Base-by-base conservation (phyloP, 2,888 invertebrate species). In the Laspeyria flexula region DNA sequence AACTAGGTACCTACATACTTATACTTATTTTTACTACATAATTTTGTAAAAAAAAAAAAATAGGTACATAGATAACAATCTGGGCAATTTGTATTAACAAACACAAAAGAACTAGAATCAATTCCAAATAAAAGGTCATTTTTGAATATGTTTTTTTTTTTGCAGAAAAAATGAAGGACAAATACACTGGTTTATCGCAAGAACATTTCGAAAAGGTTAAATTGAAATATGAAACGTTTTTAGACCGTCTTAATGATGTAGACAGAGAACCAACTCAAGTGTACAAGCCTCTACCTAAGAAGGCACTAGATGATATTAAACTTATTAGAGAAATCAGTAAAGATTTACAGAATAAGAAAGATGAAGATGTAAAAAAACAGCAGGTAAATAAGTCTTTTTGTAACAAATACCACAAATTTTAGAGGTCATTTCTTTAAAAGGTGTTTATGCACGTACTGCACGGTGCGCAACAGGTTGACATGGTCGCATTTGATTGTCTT, bases 301-400 rank as follows among this genome's bases (percentile, higher is more conserved):
- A 67, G 11, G 57, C 62, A 1, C 0, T 81, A 0, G 65, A 75
- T 0, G 86, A 86, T 33, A 31, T 91, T 11, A 7, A 58, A 0
- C 65, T 90, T 5, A 86, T 86, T 6, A 76, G 90, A 15, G 82
- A 83, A 41, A 75, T 87, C 18, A 88, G 85, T 55, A 55, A 33
- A 16, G 71, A 77, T 0, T 49, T 90, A 42, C 84, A 86, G 70
- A 57, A 43, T 42, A 88, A 89, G 57, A 89, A 88, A 25, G 77
- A 81, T 0, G 86, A 88, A 0, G 88, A 89, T 1, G 49, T 84
- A 4, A 75, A 53, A 35, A 88, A 76, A 38, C 81, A 77, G 0
- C 74, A 71, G 48, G 81, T 81, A 42, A 72, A 71, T 55, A 7
- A 27, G 4, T 0, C 10, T 27, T 10, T 10, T 10, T 10, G 18